phyloP scores from a whole-genome alignment of 2,888 invertebrate species.

The Dryococelus australis region DNA sequence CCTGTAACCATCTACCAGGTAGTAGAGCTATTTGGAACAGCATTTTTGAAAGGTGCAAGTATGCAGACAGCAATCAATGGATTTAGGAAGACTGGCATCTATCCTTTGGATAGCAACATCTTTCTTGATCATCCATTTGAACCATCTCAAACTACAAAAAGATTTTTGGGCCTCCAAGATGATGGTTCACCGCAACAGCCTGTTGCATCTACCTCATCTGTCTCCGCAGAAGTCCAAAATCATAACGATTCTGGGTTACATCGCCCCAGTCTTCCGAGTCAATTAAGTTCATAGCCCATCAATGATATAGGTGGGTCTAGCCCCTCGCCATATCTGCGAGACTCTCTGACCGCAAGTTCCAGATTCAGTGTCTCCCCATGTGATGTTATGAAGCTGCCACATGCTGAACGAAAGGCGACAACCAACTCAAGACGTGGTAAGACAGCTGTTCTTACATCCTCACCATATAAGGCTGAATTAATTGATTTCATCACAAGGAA shows the following conservation, averaged over 20 bases:
- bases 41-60: constrained; percentile 45
- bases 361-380: background rate
- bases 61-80: constrained; percentile 44
- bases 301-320: too few relatives aligned
- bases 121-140: background rate
- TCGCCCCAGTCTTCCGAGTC: too few relatives aligned
- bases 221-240: too few relatives aligned
- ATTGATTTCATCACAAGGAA: background rate
- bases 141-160: background rate
- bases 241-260: too few relatives aligned
- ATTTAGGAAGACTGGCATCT: constrained; percentile 46
- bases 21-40: constrained; percentile 44
- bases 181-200: too few relatives aligned
- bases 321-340: too few relatives aligned
- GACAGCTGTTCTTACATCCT: background rate
- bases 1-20: constrained; percentile 43
- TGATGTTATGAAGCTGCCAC: background rate
- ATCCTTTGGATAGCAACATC: constrained; percentile 40
- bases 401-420: background rate
- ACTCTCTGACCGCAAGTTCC: background rate
- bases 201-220: too few relatives aligned
- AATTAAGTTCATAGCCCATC: too few relatives aligned
- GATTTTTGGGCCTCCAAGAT: background rate
- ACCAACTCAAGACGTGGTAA: background rate
- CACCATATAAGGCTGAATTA: constrained; percentile 26